Evolutionary conservation across 2,888 invertebrate genomes (phyloP).

Genomic region (Macroteleia sp.): DNA sequence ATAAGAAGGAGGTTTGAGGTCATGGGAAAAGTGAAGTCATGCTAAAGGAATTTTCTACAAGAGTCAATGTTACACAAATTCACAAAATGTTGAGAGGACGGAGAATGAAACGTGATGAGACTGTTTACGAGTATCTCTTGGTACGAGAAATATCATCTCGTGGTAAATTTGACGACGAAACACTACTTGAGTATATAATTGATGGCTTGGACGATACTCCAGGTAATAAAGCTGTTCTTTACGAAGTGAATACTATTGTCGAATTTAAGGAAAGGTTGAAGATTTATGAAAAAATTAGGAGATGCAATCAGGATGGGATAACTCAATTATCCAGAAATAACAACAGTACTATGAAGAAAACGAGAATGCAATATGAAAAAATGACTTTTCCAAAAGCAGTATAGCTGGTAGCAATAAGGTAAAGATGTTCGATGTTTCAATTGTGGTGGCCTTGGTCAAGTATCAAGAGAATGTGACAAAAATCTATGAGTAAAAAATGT

Average conservation of each 20-base stretch:
- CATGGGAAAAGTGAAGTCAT: neutral
- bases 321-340: no score
- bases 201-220: neutral
- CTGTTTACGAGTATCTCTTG: neutral
- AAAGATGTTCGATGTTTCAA: slow-evolving; percentile 1
- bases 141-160: neutral
- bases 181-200: neutral
- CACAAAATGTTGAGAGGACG: neutral
- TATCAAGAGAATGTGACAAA: neutral
- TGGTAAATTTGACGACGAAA: neutral
- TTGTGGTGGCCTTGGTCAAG: neutral
- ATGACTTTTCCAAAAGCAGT: neutral
- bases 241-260: neutral
- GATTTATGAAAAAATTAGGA: neutral
- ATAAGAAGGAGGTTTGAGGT: no score
- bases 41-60: neutral
- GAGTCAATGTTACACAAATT: neutral
- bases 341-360: no score
- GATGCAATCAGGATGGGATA: no score
- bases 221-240: neutral
- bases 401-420: neutral
- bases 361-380: neutral
- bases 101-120: neutral
- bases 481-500: neutral
- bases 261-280: neutral